phyloP scores from a whole-genome alignment of 2,113 vertebrate genomes.

The Clarias macrocephalus region DNA sequence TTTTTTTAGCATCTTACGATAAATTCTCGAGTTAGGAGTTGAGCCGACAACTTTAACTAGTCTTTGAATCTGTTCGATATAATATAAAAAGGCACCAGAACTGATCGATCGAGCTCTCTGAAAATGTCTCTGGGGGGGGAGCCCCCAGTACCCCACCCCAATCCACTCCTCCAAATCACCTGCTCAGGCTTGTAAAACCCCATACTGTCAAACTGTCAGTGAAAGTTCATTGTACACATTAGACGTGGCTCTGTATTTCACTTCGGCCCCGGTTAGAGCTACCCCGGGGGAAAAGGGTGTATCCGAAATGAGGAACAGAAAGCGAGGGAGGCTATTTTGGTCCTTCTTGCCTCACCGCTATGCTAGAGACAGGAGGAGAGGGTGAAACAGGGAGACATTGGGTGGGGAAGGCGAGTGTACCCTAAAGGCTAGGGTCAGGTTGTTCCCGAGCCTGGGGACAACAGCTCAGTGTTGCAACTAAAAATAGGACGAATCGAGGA shows the following conservation, averaged over 20 bases:
- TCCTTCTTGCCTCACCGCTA: constrained; percentile 44
- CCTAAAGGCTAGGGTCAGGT: background rate
- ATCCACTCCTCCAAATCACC: background rate
- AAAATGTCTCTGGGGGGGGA: background rate
- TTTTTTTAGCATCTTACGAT: background rate
- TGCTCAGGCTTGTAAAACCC: background rate
- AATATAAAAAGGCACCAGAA: too few relatives aligned
- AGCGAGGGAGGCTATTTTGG: constrained; percentile 69
- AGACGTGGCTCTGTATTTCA: constrained; percentile 10
- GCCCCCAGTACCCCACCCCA: background rate
- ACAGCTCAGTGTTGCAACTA: background rate
- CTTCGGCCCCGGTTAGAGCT: background rate
- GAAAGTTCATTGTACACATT: constrained; percentile 31
- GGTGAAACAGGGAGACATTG: constrained; percentile 18
- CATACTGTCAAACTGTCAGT: background rate
- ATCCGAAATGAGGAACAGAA: constrained; percentile 77
- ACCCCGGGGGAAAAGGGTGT: constrained; percentile 64
- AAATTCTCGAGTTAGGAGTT: background rate
- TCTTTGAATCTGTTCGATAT: background rate
- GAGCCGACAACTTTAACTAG: background rate
- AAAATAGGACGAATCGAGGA: background rate
- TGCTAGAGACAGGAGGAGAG: constrained; percentile 36
- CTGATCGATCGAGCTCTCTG: background rate
- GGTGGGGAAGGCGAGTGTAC: background rate
- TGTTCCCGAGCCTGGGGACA: background rate